Percentiles rank a stretch among this genome's conserved stretches.
Evolutionary conservation across 2,113 vertebrate genomes (phyloP).

Genomic region (Sander vitreus): DNA sequence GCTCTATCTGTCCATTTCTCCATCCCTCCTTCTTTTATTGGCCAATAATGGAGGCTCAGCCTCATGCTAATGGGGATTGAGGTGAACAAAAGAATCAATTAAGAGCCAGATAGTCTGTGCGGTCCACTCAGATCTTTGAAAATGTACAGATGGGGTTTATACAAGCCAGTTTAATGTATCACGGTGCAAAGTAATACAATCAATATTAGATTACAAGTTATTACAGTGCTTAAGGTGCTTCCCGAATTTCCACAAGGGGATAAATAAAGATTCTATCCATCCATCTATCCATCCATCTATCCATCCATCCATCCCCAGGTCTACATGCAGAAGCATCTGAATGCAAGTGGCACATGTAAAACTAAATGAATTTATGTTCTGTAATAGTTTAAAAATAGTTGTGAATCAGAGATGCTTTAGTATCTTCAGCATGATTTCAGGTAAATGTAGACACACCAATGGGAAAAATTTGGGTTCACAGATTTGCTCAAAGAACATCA

Average conservation of each 20-base stretch:
- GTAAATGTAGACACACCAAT: neutral
- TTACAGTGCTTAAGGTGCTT: neutral
- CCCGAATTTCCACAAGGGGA: no score
- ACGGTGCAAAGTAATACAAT: slow-evolving; percentile 13
- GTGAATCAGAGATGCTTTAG: neutral
- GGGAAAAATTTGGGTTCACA: neutral
- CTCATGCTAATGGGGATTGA: slow-evolving; percentile 49
- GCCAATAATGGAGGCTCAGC: slow-evolving; percentile 59
- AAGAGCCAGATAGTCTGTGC: slow-evolving; percentile 33
- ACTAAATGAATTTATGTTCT: neutral
- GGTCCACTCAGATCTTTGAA: slow-evolving; percentile 19
- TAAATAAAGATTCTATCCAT: no score
- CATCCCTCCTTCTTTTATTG: slow-evolving; percentile 35
- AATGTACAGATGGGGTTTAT: slow-evolving; percentile 15
- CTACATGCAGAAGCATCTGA: neutral
- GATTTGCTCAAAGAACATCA: neutral
- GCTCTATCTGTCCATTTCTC: slow-evolving; percentile 57
- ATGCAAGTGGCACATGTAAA: no score
- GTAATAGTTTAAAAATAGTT: neutral
- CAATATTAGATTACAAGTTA: neutral
- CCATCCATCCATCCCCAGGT: neutral
- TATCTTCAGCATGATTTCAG: neutral
- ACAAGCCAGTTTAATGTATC: slow-evolving; percentile 10
- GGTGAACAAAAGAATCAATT: slow-evolving; percentile 71
- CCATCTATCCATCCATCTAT: no score